Percentiles rank a stretch among this genome's conserved stretches.
phyloP scores from a whole-genome alignment of 2,113 vertebrate genomes.

The Xiphophorus hellerii region DNA sequence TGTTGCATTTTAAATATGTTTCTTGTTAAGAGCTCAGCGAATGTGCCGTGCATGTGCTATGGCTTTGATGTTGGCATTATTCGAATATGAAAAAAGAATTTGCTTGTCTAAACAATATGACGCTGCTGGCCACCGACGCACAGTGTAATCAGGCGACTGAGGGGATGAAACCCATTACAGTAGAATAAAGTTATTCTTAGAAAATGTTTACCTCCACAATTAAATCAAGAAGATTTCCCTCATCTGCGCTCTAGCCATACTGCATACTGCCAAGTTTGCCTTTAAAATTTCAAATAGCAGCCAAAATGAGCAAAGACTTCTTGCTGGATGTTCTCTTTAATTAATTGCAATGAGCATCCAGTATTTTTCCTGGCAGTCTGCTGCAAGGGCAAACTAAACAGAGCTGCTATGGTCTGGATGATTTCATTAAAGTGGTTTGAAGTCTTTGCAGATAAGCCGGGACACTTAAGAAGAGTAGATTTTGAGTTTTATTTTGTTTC shows the following conservation, averaged over 20 bases:
- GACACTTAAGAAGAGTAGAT: not conserved
- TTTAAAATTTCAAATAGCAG: conserved; percentile 33
- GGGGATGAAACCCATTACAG: conserved; percentile 65
- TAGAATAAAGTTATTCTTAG: conserved; percentile 74
- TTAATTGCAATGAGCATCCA: conserved; percentile 38
- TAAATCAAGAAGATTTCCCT: conserved; percentile 64
- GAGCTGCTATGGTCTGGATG: conserved; percentile 20
- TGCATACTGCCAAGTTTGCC: conserved; percentile 43
- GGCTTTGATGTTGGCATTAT: conserved; percentile 63
- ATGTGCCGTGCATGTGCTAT: conserved; percentile 55
- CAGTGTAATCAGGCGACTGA: conserved; percentile 64
- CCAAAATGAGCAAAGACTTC: conserved; percentile 38
- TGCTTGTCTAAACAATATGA: conserved; percentile 68
- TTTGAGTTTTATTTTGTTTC: conserved; percentile 28
- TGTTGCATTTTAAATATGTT: conserved; percentile 53
- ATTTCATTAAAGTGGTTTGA: conserved; percentile 31
- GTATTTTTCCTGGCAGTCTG: conserved; percentile 42
- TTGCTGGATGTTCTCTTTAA: conserved; percentile 43
- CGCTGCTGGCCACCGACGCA: conserved; percentile 56
- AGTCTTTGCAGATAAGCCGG: conserved; percentile 3
- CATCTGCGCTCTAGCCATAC: conserved; percentile 42
- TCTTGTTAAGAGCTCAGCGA: conserved; percentile 53
- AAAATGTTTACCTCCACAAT: conserved; percentile 66
- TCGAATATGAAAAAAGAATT: conserved; percentile 52
- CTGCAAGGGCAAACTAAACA: conserved; percentile 35